Percentiles rank a stretch among this genome's conserved stretches.
Evolutionary conservation across 2,888 invertebrate genomes (phyloP).

Genomic region (Erebia epiphron): DNA sequence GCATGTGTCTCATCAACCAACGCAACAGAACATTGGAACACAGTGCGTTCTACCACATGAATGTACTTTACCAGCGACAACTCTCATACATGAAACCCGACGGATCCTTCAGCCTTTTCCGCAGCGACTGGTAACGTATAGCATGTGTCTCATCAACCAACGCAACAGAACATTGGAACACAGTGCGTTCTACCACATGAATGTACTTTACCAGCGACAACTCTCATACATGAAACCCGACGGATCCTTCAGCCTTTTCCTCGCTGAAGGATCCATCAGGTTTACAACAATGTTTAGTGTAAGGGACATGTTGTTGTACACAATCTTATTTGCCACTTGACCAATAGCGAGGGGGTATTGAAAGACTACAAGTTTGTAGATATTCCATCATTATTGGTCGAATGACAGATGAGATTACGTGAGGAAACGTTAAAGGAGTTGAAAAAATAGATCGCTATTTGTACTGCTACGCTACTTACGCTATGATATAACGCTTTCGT

Average conservation of each 20-base stretch:
- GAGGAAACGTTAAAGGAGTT: too few relatives aligned
- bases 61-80: constrained; percentile 94
- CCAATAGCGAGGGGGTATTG: too few relatives aligned
- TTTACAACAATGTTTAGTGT: too few relatives aligned
- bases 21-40: constrained; percentile 91
- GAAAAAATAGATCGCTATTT: too few relatives aligned
- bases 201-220: constrained; percentile 94
- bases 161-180: constrained; percentile 91
- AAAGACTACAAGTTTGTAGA: too few relatives aligned
- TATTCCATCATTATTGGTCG: too few relatives aligned
- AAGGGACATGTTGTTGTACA: too few relatives aligned
- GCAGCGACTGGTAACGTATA: constrained; percentile 91
- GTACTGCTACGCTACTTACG: too few relatives aligned
- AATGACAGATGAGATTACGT: too few relatives aligned
- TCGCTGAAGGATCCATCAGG: too few relatives aligned
- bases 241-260: constrained; percentile 95
- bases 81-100: constrained; percentile 95
- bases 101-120: constrained; percentile 95
- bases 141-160: constrained; percentile 92
- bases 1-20: constrained; percentile 92
- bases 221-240: constrained; percentile 95
- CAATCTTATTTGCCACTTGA: too few relatives aligned
- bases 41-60: constrained; percentile 93
- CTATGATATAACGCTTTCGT: too few relatives aligned
- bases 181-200: constrained; percentile 93